Base-by-base conservation (phyloP, 1,140 invertebrate species). In the Heliconius hewitsoni region DNA sequence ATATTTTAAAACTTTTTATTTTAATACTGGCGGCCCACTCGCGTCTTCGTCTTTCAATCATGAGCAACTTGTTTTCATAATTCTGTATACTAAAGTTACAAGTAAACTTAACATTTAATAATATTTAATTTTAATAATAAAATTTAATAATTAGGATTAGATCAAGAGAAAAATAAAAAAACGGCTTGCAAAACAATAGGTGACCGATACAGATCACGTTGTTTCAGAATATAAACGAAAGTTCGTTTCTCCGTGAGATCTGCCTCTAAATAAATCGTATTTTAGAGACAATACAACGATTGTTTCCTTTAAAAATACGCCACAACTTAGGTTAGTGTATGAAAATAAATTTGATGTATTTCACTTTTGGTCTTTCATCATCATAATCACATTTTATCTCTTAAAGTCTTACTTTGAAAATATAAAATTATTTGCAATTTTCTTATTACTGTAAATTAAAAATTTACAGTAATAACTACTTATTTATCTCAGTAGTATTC, bases 221-320 rank as follows among this genome's bases (percentile, higher is more conserved):
- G 79, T 86, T 90, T 88, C 82, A 86, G 89, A 87, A 86, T 82
- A 79, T 81, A 86, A 87, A 91, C 84, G 90, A 91, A 93, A 93
- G 90, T 90, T 83, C 83, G 82, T 85, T 88, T 86, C 84, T 80
- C 83, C 84, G 87, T 88, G 89, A 89, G 90, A 93, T 86, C 85
- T 83, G 82, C 82, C 83, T 81, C 86, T 87, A 89, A 91, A 92
- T 89, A 92, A 90, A 91, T 90, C 84, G 89, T 83, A 84, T 79
- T 84, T 86, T 75, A 81, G 81, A 91, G 90, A 93, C 91, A 93
- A 93, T 92, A 88, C 87, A 85, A 78, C 87, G 88, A 93, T 93
- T 93, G 92, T 93, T 91, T 85, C 77, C 71, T 81, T 86, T 81
- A 86, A 89, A 90, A 91, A 85, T 90, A 82, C 86, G 83, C 88